These are phyloP conservation scores for Phymatocera aterrima DNA, from an alignment of 2,888 invertebrate genomes.

Conservation along the genomic window DNA sequence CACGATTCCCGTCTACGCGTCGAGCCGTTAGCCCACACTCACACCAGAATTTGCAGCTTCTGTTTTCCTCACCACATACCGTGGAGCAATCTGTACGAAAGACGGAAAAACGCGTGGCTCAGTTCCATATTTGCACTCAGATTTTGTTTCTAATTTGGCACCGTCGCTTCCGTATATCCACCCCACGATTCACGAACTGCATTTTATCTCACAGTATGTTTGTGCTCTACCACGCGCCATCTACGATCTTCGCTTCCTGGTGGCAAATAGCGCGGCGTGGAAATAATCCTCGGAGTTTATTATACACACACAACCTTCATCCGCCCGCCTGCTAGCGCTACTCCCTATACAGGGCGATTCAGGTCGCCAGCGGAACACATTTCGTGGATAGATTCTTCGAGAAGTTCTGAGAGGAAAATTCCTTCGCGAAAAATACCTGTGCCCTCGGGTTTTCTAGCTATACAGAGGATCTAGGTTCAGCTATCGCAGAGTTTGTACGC, in stretches of 20 bases:
- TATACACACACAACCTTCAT: neutral
- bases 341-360: neutral
- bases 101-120: neutral
- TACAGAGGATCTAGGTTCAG: no score
- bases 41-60: no score
- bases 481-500: no score
- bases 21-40: no score
- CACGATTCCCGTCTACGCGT: no score
- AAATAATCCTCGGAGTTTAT: neutral
- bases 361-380: neutral
- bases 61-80: no score
- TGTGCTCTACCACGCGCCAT: neutral
- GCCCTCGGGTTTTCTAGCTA: no score
- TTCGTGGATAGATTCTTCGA: no score
- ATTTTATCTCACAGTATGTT: neutral
- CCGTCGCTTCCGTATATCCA: neutral
- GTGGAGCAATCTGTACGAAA: neutral
- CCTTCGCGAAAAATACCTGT: no score
- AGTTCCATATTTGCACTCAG: conserved; percentile 31
- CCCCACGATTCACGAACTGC: neutral
- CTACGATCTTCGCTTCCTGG: neutral
- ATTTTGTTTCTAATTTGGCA: conserved; percentile 22
- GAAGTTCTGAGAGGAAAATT: no score
- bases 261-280: neutral
- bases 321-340: neutral